These are phyloP conservation scores for Bradysia coprophila DNA, from an alignment of 1,140 invertebrate species.

Conservation along the genomic window DNA sequence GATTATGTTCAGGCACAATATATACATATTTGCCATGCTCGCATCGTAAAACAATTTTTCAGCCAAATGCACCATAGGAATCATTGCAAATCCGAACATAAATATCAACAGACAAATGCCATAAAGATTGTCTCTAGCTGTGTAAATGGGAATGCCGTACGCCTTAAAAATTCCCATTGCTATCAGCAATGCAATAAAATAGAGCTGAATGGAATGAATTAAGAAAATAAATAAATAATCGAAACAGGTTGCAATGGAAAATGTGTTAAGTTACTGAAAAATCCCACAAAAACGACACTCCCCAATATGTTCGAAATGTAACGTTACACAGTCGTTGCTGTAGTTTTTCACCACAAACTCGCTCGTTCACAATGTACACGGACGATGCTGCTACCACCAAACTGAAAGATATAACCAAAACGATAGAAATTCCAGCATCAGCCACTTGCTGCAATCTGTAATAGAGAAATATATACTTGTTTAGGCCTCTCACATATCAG, in stretches of 20 bases:
- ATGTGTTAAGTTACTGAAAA: conserved; percentile 25
- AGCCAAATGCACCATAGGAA: conserved; percentile 30
- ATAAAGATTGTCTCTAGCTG: conserved; percentile 34
- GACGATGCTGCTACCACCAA: conserved; percentile 35
- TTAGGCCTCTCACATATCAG: neutral
- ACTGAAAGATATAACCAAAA: conserved; percentile 37
- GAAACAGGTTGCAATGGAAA: neutral
- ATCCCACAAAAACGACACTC: conserved; percentile 36
- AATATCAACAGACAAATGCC: conserved; percentile 35
- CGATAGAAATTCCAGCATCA: conserved; percentile 41
- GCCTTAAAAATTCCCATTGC: conserved; percentile 34
- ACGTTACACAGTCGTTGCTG: conserved; percentile 39
- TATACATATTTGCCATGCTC: conserved; percentile 41
- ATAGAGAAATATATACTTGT: neutral
- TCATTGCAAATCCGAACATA: conserved; percentile 35
- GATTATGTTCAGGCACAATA: conserved; percentile 43
- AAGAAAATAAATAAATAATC: neutral
- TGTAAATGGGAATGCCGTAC: conserved; percentile 41
- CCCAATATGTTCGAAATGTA: conserved; percentile 35
- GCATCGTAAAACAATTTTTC: conserved; percentile 41
- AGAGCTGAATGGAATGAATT: conserved; percentile 16
- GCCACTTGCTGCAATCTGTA: conserved; percentile 40
- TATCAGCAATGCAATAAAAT: conserved; percentile 29
- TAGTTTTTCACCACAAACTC: conserved; percentile 35
- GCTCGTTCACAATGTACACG: conserved; percentile 35